Percentiles rank a stretch among this genome's conserved stretches.
phyloP scores from a whole-genome alignment of 2,888 invertebrate species.

The Netelia fuscicornis region DNA sequence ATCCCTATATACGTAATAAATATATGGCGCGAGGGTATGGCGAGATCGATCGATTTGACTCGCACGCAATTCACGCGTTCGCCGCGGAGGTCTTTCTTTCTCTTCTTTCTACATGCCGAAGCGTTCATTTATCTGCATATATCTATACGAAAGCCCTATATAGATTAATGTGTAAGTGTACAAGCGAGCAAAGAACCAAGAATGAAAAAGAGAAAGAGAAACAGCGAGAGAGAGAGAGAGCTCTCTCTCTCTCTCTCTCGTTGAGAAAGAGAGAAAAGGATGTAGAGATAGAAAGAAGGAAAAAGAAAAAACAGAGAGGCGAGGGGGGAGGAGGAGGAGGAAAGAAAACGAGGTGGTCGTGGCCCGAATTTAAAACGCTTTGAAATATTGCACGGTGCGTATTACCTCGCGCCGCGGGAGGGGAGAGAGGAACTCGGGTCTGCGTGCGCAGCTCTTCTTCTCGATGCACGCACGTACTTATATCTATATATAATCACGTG shows the following conservation, averaged over 20 bases:
- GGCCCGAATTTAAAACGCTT: slow-evolving; percentile 76
- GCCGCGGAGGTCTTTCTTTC: slow-evolving; percentile 58
- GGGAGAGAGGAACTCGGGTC: slow-evolving; percentile 67
- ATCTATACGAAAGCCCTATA: slow-evolving; percentile 31
- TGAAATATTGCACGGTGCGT: slow-evolving; percentile 80
- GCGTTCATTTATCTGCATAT: slow-evolving; percentile 51
- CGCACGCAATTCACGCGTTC: slow-evolving; percentile 61
- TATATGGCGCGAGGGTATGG: neutral
- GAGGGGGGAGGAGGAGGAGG: slow-evolving; percentile 44
- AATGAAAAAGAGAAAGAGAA: slow-evolving; percentile 59
- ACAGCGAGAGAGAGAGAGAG: slow-evolving; percentile 49
- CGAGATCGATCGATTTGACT: slow-evolving; percentile 61
- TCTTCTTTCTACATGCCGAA: slow-evolving; percentile 51
- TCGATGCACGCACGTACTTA: slow-evolving; percentile 26
- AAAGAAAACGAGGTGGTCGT: slow-evolving; percentile 61
- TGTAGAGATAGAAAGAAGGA: slow-evolving; percentile 23
- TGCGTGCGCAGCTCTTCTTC: slow-evolving; percentile 50
- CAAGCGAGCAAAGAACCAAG: slow-evolving; percentile 58
- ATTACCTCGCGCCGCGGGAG: slow-evolving; percentile 75
- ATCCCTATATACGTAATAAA: slow-evolving; percentile 3
- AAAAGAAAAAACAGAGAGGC: neutral
- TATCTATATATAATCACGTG: slow-evolving; percentile 13
- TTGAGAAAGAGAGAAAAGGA: slow-evolving; percentile 48
- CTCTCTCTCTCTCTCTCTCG: neutral
- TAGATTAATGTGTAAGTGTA: slow-evolving; percentile 45